Evolutionary conservation across 2,113 vertebrate genomes (phyloP), one percentile per base, ranked within the genome.

Genomic region (Sorex araneus): DNA sequence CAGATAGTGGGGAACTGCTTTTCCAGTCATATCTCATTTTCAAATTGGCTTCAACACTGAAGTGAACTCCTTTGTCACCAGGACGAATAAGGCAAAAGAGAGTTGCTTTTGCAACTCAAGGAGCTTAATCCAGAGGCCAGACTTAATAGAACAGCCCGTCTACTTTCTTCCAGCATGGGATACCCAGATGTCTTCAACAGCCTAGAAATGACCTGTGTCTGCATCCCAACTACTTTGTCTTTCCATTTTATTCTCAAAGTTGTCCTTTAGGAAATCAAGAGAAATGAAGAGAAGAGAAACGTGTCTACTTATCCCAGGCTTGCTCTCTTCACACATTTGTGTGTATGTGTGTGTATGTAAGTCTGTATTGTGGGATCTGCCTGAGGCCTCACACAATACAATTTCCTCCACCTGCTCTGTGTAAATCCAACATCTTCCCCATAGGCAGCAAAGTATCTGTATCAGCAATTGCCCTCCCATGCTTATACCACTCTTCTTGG

Each of bases 251-350:
- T 74, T 69, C 86, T 81, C 84, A 69, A 57, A 84, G 60, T 64
- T 54, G 45, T 63, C 78, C 75, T 83, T n/a, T n/a, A n/a, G n/a
- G n/a, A n/a, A n/a, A n/a, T n/a, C n/a, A n/a, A n/a, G n/a, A n/a
- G n/a, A n/a, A n/a, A n/a, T n/a, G n/a, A n/a, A n/a, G n/a, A 90
- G 79, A 86, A 94, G 57, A 92, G 79, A 54, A 71, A 81, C 67
- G 75, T 75, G 57, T 84, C 82, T 92, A 86, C 45, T 63, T 88
- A 77, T 63, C 89, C 66, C 70, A 45, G 40, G 43, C 78, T 93
- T 89, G 63, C 45, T 70, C 28, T 70, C 84, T 79, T 50, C 79
- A 81, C 82, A 82, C 82, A 36, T 34, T 32, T 57, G 83, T 76
- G 10, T 50, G 67, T 36, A 63, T 50, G 63, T 54, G 54, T 54